Conservation (phyloP, 1,140 invertebrate genomes). For the Brachionus sp. region DNA sequence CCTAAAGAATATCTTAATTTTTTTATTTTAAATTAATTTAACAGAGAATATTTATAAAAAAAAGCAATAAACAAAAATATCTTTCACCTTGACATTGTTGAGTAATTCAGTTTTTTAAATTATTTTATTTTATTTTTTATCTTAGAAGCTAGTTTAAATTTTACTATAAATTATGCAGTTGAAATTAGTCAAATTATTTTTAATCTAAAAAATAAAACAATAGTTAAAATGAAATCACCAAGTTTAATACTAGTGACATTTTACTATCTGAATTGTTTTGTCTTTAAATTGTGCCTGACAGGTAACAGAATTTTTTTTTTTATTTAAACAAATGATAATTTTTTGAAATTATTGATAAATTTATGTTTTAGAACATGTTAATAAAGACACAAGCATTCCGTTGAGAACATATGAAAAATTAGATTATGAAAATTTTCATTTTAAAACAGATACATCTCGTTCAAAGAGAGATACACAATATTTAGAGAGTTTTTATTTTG, state of each 20-base stretch:
- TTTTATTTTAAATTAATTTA: background rate
- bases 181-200: background rate
- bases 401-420: constrained; percentile 4
- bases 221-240: background rate
- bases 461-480: background rate
- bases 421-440: constrained; percentile 15
- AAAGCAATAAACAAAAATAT: background rate
- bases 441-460: background rate
- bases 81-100: background rate
- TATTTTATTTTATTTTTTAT: background rate
- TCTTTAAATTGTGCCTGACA: background rate
- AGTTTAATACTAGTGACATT: background rate
- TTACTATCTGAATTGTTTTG: background rate
- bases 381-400: background rate
- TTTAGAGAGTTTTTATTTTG: background rate
- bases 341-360: background rate
- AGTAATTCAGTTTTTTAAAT: background rate
- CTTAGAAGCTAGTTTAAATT: background rate
- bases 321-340: background rate
- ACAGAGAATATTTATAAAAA: background rate
- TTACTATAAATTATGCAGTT: background rate
- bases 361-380: background rate
- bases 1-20: background rate
- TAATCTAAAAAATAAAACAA: background rate
- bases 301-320: background rate